A percentile compares a stretch with the other conserved stretches of the same genome.
phyloP scores from a whole-genome alignment of 1,140 invertebrate genomes.

The Microplitis mediator region DNA sequence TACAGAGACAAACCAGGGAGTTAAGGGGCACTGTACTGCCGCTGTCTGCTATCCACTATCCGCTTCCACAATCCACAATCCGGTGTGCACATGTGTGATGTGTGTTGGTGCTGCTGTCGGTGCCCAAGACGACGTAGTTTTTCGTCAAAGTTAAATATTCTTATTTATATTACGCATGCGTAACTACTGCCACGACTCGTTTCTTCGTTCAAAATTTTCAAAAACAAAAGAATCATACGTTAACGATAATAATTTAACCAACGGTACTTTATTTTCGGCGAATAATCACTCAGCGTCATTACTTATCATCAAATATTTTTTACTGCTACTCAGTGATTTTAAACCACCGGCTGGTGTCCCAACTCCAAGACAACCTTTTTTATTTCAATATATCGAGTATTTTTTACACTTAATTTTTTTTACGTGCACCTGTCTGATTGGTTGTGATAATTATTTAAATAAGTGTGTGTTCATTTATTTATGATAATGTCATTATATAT shows the following conservation, averaged over 20 bases:
- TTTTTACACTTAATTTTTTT: neutral
- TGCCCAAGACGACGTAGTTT: constrained; percentile 13
- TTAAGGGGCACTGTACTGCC: neutral
- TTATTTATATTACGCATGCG: constrained; percentile 29
- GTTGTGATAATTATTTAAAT: neutral
- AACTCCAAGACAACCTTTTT: no score
- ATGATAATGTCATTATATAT: neutral
- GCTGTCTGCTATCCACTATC: no score
- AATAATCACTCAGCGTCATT: neutral
- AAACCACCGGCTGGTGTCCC: no score
- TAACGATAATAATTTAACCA: neutral
- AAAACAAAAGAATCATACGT: constrained; percentile 22
- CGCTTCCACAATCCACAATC: no score
- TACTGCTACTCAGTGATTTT: no score
- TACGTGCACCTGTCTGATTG: constrained; percentile 21
- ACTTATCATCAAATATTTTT: no score
- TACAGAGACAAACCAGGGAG: constrained; percentile 32
- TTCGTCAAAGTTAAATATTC: constrained; percentile 29
- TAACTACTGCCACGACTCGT: neutral
- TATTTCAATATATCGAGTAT: neutral
- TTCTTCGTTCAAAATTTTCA: constrained; percentile 35
- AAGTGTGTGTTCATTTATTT: neutral
- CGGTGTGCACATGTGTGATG: no score
- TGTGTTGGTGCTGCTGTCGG: no score
- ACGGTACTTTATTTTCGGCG: neutral